These are phyloP conservation scores for Vesta saturnalis DNA, from an alignment of 2,888 invertebrate genomes.

Conservation along the genomic window DNA sequence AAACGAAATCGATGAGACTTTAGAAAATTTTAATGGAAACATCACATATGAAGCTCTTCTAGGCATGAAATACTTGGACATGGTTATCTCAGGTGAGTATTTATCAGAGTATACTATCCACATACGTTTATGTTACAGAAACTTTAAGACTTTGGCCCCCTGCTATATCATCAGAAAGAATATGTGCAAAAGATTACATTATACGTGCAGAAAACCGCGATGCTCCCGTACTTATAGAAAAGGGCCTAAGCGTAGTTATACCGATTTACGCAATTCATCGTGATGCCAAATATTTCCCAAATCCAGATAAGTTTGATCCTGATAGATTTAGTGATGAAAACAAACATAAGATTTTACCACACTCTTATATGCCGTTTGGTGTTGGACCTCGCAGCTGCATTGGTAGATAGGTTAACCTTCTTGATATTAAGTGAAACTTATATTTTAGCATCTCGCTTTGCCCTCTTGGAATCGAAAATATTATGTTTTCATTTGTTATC, in stretches of 20 bases:
- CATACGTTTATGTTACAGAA: slow-evolving; percentile 47
- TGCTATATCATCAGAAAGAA: slow-evolving; percentile 60
- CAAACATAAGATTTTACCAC: slow-evolving; percentile 63
- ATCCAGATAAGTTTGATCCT: slow-evolving; percentile 65
- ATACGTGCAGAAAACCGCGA: slow-evolving; percentile 55
- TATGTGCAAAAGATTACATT: slow-evolving; percentile 64
- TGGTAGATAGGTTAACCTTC: slow-evolving; percentile 44
- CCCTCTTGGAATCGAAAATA: slow-evolving; percentile 59
- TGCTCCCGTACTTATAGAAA: too few species aligned
- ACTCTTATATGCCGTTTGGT: slow-evolving; percentile 67
- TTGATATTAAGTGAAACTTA: neutral
- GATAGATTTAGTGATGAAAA: slow-evolving; percentile 67
- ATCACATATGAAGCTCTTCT: neutral
- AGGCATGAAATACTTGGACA: slow-evolving; percentile 67
- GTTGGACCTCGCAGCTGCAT: slow-evolving; percentile 58
- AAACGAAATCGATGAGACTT: slow-evolving; percentile 5
- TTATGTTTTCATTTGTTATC: slow-evolving; percentile 56
- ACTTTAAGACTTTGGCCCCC: slow-evolving; percentile 64
- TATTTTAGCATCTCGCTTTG: slow-evolving; percentile 48
- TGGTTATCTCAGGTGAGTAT: slow-evolving; percentile 53
- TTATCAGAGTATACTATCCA: neutral
- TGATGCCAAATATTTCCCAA: slow-evolving; percentile 66
- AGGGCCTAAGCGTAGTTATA: slow-evolving; percentile 63
- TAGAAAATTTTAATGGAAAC: neutral
- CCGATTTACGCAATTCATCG: slow-evolving; percentile 65